Evolutionary conservation across 1,140 invertebrate genomes (phyloP), one percentile per base, ranked within the genome.

Genomic region (Micrasema longulum): DNA sequence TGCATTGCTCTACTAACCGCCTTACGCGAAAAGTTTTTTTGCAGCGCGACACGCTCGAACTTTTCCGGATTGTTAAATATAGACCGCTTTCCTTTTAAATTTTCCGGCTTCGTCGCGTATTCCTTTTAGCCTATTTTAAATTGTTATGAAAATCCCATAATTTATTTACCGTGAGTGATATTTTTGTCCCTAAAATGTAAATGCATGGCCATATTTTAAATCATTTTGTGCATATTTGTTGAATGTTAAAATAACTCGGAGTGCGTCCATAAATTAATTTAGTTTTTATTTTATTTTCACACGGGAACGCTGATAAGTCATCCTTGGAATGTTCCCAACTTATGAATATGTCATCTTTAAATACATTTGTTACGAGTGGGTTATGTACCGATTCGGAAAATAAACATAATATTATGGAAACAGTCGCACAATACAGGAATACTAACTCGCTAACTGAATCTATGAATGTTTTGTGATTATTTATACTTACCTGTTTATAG

Each of bases 31-130:
- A 47, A 57, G 10, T 14, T 22, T 53, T n/a, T 50, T 1, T 26
- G 18, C 52, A 45, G 1, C 11, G 10, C 22, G 60, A 57, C 50
- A 55, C 53, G 26, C 53, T 41, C 1, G 38, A 67, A 53, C 36
- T 43, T 69, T 69, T 57, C 66, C 52, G 36, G 64, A 48, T 52
- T 53, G n/a, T 67, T 63, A 63, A 63, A 43, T 43, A 43, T 63
- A 63, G 57, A 60, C 38, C 53, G 23, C 41, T n/a, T n/a, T n/a
- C n/a, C n/a, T n/a, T n/a, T n/a, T n/a, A 53, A 41, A 38, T 67
- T 57, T 57, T 57, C 26, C 31, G 26, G 53, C 35, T 45, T n/a
- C 12, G 43, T 43, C 36, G 53, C 26, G 26, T 16, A 57, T 57
- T 10, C n/a, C n/a, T 20, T 31, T 12, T 2, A 9, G n/a, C n/a